These are phyloP conservation scores for Esox masquinongy DNA, from an alignment of 2,797 vertebrate genomes.

Conservation along the genomic window DNA sequence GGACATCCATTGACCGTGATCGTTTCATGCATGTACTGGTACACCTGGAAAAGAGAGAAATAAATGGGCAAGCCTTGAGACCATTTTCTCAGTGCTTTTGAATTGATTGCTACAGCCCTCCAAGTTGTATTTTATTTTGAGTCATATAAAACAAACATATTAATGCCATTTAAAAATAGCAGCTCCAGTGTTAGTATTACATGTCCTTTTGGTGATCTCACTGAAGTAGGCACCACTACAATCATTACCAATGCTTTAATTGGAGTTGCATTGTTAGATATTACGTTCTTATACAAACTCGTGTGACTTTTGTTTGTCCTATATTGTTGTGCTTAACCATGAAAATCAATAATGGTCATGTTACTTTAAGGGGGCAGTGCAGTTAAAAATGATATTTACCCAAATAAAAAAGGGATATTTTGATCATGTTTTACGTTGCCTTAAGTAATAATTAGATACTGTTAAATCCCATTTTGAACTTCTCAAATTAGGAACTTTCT, in stretches of 20 bases:
- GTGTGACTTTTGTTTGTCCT: neutral
- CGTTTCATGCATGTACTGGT: constrained; percentile 99
- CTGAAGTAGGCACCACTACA: neutral
- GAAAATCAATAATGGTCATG: constrained; percentile 40
- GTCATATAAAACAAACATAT: neutral
- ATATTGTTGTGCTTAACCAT: constrained; percentile 6
- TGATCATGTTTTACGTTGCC: too few relatives aligned
- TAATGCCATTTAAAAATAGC: neutral
- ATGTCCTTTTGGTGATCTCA: neutral
- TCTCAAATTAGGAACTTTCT: too few relatives aligned
- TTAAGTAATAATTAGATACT: too few relatives aligned
- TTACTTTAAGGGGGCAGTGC: too few relatives aligned
- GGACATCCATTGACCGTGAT: constrained; percentile 97
- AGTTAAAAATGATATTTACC: too few relatives aligned
- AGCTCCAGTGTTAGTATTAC: neutral
- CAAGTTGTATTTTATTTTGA: neutral
- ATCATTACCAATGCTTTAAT: neutral
- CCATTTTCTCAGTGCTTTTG: neutral
- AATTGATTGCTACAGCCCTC: neutral
- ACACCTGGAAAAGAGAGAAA: constrained; percentile 79
- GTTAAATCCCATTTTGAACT: too few relatives aligned
- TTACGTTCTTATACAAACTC: neutral
- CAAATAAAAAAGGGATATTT: too few relatives aligned
- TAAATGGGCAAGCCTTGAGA: neutral
- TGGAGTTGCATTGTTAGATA: neutral